Evolutionary conservation across 1,140 invertebrate species (phyloP).

Genomic region (Macrocentrus cingulum): DNA sequence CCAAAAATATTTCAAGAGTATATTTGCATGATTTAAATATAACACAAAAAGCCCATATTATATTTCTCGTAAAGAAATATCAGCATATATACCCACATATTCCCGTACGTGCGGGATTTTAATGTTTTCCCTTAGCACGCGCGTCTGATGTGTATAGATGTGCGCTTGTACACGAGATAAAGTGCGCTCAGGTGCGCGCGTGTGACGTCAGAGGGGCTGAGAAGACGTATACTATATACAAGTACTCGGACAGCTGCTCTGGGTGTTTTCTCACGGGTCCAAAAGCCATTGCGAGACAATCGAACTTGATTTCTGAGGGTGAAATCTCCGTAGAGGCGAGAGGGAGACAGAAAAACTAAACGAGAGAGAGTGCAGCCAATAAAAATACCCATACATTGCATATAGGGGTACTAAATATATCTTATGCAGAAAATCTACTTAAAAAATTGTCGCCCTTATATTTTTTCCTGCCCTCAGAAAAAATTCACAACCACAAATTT

Average conservation of each 20-base stretch:
- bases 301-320: constrained; percentile 47
- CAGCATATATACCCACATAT: not conserved
- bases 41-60: no score
- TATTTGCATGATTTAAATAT: no score
- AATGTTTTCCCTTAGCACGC: not conserved
- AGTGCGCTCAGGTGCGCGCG: constrained; percentile 27
- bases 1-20: not conserved
- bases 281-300: constrained; percentile 52
- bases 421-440: no score
- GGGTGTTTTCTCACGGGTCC: constrained; percentile 52
- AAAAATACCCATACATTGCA: not conserved
- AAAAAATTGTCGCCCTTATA: no score
- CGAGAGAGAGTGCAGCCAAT: constrained; percentile 8
- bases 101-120: not conserved
- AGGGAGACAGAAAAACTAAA: constrained; percentile 14
- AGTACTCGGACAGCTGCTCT: constrained; percentile 41
- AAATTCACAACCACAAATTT: no score
- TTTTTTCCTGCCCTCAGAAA: no score
- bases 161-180: constrained; percentile 7
- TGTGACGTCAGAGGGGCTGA: constrained; percentile 31
- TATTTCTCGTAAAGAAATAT: no score
- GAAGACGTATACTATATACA: constrained; percentile 14
- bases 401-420: not conserved
- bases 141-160: constrained; percentile 1
- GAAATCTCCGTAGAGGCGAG: constrained; percentile 27